Evolutionary conservation across 2,113 vertebrate species (phyloP).

Genomic region (Syngnathus typhle): DNA sequence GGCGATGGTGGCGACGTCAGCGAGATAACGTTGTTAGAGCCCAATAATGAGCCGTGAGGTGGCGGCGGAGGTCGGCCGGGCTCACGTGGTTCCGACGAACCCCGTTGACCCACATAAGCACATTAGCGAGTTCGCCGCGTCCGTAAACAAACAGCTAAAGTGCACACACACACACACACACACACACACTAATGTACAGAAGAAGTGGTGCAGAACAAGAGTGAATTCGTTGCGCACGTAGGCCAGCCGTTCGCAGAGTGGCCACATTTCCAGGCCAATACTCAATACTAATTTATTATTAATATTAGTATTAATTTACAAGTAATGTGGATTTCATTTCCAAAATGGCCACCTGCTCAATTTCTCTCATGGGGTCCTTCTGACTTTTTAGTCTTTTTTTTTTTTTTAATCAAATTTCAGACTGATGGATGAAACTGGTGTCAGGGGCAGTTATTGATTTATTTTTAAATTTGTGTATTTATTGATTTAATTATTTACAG

Average conservation of each 20-base stretch:
- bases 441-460: too few species aligned
- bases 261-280: too few species aligned
- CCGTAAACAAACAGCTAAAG: neutral
- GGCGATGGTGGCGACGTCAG: neutral
- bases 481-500: too few species aligned
- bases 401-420: neutral
- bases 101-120: neutral
- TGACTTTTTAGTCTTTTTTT: neutral
- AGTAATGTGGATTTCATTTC: neutral
- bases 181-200: too few species aligned
- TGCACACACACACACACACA: neutral
- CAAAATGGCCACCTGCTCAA: neutral
- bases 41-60: conserved; percentile 2
- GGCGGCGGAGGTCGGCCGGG: neutral
- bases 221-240: neutral
- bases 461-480: too few species aligned
- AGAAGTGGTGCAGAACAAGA: neutral
- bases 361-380: neutral
- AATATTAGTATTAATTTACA: too few species aligned
- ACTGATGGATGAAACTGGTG: too few species aligned
- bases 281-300: too few species aligned
- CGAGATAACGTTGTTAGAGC: neutral
- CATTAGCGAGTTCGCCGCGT: neutral
- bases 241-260: too few species aligned
- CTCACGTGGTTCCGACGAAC: neutral